phyloP scores from a whole-genome alignment of 2,888 invertebrate genomes.

The Ctena decussata region DNA sequence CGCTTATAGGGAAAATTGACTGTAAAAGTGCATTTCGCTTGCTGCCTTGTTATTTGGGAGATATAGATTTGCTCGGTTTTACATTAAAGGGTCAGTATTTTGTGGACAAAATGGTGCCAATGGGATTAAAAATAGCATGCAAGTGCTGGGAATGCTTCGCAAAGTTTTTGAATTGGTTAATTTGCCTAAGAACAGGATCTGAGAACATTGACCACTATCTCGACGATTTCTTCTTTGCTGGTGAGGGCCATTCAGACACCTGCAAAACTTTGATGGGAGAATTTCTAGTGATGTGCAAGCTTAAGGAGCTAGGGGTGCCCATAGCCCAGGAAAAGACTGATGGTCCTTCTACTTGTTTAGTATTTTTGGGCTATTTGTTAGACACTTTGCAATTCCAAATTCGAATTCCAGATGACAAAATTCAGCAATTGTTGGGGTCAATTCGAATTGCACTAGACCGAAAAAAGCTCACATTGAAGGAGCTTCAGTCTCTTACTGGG shows the following conservation, averaged over 20 bases:
- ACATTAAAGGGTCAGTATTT: conserved; percentile 10
- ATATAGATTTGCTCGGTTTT: conserved; percentile 28
- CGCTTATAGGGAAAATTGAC: conserved; percentile 28
- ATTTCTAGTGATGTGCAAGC: conserved; percentile 19
- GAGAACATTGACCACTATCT: conserved; percentile 26
- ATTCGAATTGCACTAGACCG: background rate
- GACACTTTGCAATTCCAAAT: conserved; percentile 8
- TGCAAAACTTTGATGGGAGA: conserved; percentile 18
- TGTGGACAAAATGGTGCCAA: conserved; percentile 29
- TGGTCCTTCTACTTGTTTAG: conserved; percentile 7
- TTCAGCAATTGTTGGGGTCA: background rate
- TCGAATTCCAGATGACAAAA: conserved; percentile 20
- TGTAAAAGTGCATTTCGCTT: conserved; percentile 32
- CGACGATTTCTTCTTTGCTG: conserved; percentile 39
- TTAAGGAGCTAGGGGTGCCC: conserved; percentile 36
- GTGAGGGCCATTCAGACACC: background rate
- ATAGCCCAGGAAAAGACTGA: conserved; percentile 30
- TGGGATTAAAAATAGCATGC: conserved; percentile 19
- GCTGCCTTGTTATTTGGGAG: conserved; percentile 9
- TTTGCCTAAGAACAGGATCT: background rate
- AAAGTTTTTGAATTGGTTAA: conserved; percentile 20
- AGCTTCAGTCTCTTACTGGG: conserved; percentile 32
- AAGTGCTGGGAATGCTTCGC: conserved; percentile 28
- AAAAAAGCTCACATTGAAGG: conserved; percentile 18
- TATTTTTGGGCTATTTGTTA: conserved; percentile 32